Evolutionary conservation across 2,113 vertebrate genomes (phyloP).

Genomic region (Galeopterus variegatus): DNA sequence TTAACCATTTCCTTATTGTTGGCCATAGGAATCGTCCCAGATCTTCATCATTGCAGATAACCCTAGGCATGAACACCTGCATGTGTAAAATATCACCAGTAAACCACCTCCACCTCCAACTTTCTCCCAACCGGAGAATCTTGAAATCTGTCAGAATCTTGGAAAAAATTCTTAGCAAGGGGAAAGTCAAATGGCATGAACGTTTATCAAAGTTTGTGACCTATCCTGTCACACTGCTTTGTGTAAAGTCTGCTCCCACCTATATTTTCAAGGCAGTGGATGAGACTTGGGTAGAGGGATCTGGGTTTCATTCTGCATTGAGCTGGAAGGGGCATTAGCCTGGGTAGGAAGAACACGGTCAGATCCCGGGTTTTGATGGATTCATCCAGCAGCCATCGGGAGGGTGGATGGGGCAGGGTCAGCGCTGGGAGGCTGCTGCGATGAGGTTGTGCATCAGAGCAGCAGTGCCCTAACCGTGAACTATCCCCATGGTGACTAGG

Average conservation of each 20-base stretch:
- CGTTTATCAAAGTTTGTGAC: not conserved
- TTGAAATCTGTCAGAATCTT: not conserved
- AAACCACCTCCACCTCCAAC: not conserved
- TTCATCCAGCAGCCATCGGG: not conserved
- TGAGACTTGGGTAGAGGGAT: not conserved
- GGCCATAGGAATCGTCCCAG: not conserved
- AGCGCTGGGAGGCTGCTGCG: not conserved
- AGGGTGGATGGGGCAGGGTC: not conserved
- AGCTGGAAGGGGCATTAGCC: not conserved
- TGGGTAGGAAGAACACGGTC: not conserved
- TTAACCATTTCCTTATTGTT: constrained; percentile 12
- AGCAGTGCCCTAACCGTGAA: fast-evolving
- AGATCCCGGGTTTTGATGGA: not conserved
- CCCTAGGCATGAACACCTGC: not conserved
- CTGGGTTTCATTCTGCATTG: not conserved
- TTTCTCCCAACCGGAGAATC: not conserved
- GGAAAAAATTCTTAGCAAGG: constrained; percentile 3
- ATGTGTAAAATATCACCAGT: not conserved
- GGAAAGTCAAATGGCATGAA: not conserved
- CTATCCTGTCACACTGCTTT: not conserved
- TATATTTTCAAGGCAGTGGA: not conserved
- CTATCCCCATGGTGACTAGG: not conserved
- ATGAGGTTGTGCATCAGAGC: not conserved
- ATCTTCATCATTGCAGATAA: not conserved
- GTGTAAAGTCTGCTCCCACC: not conserved